Evolutionary conservation across 2,797 vertebrate genomes (phyloP), one percentile per base, ranked within the genome.

Genomic region (Urocyon cinereoargenteus): DNA sequence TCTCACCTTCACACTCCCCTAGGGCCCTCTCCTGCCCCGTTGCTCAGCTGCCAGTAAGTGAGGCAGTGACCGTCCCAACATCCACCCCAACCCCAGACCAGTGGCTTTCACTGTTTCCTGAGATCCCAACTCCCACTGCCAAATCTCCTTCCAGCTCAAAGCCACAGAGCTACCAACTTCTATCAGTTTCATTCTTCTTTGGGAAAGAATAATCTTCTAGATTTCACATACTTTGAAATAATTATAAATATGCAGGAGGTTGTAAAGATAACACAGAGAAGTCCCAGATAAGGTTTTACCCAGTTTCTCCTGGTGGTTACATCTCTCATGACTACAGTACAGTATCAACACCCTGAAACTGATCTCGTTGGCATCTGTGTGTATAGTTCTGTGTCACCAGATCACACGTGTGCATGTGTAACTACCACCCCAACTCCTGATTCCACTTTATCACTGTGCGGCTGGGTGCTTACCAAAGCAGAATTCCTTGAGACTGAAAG

Each of bases 241-340:
- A n/a, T 3, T 6, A 13, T 49, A 61, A 66, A 26, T 22, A 77
- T 28, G 72, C 18, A 6, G 36, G 84, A 36, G 7, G 14, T 49
- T 26, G 8, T 66, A n/a, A 57, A 19, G 16, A 18, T 6, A n/a
- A 11, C 12, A 4, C 79, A 13, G 15, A 51, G 40, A 16, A 4
- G 8, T 5, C 77, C 66, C 9, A 14, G 45, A 8, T 28, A 36
- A 19, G 24, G 19, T 26, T 64, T 28, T 45, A 3, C 18, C 18
- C 11, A 5, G 21, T 28, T n/a, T 45, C 57, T 55, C n/a, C 3
- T 0, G 0, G 1, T 0, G 34, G 36, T 26, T 14, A 0, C 31
- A 6, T 51, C 24, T 34, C 40, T 4, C 2, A 0, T 26, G 40
- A 31, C 34, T 13, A 12, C 1, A 61, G 59, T 3, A n/a, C n/a